Percentiles rank a stretch among this genome's conserved stretches.
Conservation (phyloP, 2,113 vertebrate species). For the Phycodurus eques region DNA sequence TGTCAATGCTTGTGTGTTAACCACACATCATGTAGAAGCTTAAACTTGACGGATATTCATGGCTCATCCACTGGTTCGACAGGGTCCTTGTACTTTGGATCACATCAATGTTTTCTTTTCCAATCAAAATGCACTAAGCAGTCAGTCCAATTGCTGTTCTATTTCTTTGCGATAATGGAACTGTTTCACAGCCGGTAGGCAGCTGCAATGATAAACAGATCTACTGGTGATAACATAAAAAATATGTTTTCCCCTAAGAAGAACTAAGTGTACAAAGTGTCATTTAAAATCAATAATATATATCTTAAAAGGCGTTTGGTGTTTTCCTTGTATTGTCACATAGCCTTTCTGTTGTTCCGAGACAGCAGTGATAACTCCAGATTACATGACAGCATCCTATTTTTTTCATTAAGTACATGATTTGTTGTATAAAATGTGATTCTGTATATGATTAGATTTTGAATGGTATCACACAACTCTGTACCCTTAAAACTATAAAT, state of each 20-base stretch:
- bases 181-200: slow-evolving; percentile 53
- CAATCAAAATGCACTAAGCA: slow-evolving; percentile 36
- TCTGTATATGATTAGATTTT: slow-evolving; percentile 78
- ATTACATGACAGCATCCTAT: slow-evolving; percentile 77
- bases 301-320: slow-evolving; percentile 76
- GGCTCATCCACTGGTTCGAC: slow-evolving; percentile 50
- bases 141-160: slow-evolving; percentile 33
- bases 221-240: slow-evolving; percentile 56
- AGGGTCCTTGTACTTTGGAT: slow-evolving; percentile 49
- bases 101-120: slow-evolving; percentile 22
- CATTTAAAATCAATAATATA: slow-evolving; percentile 72
- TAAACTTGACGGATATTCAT: slow-evolving; percentile 5
- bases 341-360: slow-evolving; percentile 74
- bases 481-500: slow-evolving; percentile 73
- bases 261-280: slow-evolving; percentile 73
- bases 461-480: slow-evolving; percentile 71
- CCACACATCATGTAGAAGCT: not conserved
- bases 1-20: slow-evolving; percentile 10
- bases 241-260: slow-evolving; percentile 55
- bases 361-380: slow-evolving; percentile 73
- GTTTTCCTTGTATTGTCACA: slow-evolving; percentile 76
- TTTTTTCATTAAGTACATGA: slow-evolving; percentile 73
- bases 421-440: slow-evolving; percentile 79
- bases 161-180: slow-evolving; percentile 18
- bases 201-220: slow-evolving; percentile 70